Conservation (phyloP, 1,140 invertebrate genomes). For the Paramacrobiotus metropolitanus region DNA sequence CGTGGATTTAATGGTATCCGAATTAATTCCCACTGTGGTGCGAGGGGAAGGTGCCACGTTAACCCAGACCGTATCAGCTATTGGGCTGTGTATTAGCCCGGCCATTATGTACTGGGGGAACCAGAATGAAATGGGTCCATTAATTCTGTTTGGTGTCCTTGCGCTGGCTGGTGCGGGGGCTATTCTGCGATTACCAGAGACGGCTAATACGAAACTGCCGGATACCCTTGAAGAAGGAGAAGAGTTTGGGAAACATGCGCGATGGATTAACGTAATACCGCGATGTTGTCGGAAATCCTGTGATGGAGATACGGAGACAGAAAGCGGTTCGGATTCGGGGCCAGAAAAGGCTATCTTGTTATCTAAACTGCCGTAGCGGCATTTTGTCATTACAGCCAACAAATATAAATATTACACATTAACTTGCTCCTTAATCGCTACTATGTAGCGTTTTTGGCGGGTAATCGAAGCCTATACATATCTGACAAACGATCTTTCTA, state of each 20-base stretch:
- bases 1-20: background rate
- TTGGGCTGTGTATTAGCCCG: background rate
- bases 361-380: too few relatives aligned
- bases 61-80: background rate
- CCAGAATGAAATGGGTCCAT: constrained; percentile 29
- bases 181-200: constrained; percentile 62
- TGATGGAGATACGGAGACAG: too few relatives aligned
- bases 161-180: constrained; percentile 50
- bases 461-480: too few relatives aligned
- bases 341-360: too few relatives aligned
- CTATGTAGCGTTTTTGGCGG: too few relatives aligned
- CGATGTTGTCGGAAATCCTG: too few relatives aligned
- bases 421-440: too few relatives aligned
- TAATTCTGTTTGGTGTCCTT: constrained; percentile 58
- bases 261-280: too few relatives aligned
- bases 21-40: background rate
- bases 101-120: background rate
- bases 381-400: too few relatives aligned
- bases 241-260: constrained; percentile 8
- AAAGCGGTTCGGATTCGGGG: too few relatives aligned
- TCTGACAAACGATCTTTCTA: too few relatives aligned
- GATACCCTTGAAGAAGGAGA: constrained; percentile 48
- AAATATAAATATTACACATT: too few relatives aligned
- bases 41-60: background rate
- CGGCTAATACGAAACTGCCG: constrained; percentile 50